phyloP scores from a whole-genome alignment of 2,888 invertebrate genomes.

The Plagodis pulveraria region DNA sequence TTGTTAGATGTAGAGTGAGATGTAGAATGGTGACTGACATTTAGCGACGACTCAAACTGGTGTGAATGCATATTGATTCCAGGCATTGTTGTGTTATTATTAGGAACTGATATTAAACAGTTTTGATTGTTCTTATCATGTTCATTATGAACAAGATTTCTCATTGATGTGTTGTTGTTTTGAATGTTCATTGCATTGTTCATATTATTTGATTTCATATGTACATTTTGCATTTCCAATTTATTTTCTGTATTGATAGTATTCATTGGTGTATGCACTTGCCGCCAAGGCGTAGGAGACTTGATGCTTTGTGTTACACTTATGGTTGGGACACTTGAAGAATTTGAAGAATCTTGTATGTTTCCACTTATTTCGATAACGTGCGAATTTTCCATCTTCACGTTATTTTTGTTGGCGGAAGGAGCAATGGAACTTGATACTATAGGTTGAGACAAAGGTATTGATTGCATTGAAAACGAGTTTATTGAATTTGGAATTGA shows the following conservation, averaged over 20 bases:
- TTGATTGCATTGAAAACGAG: constrained; percentile 74
- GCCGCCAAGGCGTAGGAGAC: constrained; percentile 79
- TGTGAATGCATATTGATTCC: constrained; percentile 68
- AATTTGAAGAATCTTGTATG: constrained; percentile 68
- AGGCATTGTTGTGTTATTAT: constrained; percentile 55
- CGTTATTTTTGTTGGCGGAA: constrained; percentile 65
- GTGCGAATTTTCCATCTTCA: constrained; percentile 76
- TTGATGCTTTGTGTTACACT: constrained; percentile 78
- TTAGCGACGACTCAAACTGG: constrained; percentile 70
- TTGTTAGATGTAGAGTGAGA: constrained; percentile 72
- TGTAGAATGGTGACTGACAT: constrained; percentile 71
- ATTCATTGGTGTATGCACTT: constrained; percentile 57
- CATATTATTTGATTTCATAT: constrained; percentile 60
- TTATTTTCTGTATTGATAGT: constrained; percentile 61
- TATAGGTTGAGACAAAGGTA: constrained; percentile 78
- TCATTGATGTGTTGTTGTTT: constrained; percentile 56
- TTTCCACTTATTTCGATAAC: constrained; percentile 80
- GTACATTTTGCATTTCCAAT: constrained; percentile 69
- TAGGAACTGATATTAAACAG: constrained; percentile 67
- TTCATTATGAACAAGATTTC: constrained; percentile 63
- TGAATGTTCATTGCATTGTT: constrained; percentile 67
- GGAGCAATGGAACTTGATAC: constrained; percentile 79
- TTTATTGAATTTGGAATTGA: constrained; percentile 67
- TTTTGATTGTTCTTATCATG: constrained; percentile 70
- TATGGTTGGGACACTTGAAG: constrained; percentile 70